Conservation (phyloP, 2,888 invertebrate species). For the Morpho deidamia region DNA sequence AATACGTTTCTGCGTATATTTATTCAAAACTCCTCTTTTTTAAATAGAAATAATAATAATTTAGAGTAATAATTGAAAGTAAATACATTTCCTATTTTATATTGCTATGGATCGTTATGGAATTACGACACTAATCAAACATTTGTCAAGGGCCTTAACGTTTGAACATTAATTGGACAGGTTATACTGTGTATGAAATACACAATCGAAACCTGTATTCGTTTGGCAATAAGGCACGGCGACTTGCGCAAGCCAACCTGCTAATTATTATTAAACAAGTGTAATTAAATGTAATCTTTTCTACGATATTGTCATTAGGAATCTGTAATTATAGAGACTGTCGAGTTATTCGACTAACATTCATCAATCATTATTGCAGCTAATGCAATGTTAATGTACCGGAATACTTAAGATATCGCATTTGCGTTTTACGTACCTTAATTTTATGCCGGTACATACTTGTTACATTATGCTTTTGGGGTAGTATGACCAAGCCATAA, state of each 20-base stretch:
- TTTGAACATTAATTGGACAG: conserved; percentile 3
- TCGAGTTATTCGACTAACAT: not conserved
- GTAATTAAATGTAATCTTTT: too few relatives aligned
- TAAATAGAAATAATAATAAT: too few relatives aligned
- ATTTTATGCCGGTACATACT: too few relatives aligned
- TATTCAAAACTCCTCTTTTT: too few relatives aligned
- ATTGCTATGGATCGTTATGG: too few relatives aligned
- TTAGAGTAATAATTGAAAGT: not conserved
- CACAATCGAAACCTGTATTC: conserved; percentile 1
- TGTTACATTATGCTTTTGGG: too few relatives aligned
- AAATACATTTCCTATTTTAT: not conserved
- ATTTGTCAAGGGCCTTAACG: not conserved
- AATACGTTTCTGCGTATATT: not conserved
- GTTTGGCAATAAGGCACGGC: conserved; percentile 5
- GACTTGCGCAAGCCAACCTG: conserved; percentile 79
- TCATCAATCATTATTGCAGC: too few relatives aligned
- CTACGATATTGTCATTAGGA: not conserved
- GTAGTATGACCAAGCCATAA: too few relatives aligned
- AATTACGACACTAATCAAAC: not conserved
- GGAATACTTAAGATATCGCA: too few relatives aligned
- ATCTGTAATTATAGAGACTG: not conserved
- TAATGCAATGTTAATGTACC: too few relatives aligned
- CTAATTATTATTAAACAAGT: conserved; percentile 41
- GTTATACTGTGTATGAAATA: conserved; percentile 1
- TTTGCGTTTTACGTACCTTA: too few relatives aligned